These are phyloP conservation scores for Onthophagus sagittarius DNA, from an alignment of 2,888 invertebrate species.

Conservation along the genomic window DNA sequence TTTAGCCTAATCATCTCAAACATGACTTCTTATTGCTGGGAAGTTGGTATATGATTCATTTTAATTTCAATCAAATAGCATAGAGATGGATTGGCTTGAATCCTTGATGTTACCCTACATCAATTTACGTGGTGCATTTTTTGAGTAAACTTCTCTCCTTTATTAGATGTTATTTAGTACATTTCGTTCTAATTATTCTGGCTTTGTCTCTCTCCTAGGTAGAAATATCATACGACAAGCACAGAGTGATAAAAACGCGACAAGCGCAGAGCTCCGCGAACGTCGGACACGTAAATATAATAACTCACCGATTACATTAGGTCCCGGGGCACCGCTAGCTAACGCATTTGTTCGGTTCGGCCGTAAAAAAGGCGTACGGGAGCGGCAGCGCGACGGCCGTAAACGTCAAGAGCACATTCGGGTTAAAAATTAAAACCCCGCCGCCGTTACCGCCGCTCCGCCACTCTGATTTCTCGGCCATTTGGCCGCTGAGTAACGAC, in stretches of 20 bases:
- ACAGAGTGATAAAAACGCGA: too few relatives aligned
- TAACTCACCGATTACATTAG: constrained; percentile 37
- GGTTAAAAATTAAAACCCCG: constrained; percentile 48
- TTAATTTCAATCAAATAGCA: too few relatives aligned
- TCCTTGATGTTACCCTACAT: too few relatives aligned
- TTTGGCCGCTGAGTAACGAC: constrained; percentile 46
- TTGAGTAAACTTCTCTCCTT: too few relatives aligned
- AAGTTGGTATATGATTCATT: too few relatives aligned
- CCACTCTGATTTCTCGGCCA: constrained; percentile 47
- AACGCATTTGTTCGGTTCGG: constrained; percentile 42
- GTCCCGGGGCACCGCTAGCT: constrained; percentile 33
- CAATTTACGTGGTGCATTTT: too few relatives aligned
- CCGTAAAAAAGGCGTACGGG: constrained; percentile 37
- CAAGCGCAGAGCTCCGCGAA: not conserved
- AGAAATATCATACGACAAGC: constrained; percentile 8
- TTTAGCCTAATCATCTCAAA: too few relatives aligned
- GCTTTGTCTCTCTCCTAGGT: not conserved
- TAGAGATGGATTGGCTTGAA: too few relatives aligned
- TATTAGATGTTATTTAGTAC: too few relatives aligned
- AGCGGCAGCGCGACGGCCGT: constrained; percentile 41
- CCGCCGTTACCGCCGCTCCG: constrained; percentile 25
- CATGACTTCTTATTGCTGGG: too few relatives aligned
- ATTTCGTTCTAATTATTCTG: too few relatives aligned
- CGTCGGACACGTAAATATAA: constrained; percentile 25
- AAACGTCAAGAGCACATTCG: constrained; percentile 47